phyloP scores from a whole-genome alignment of 2,797 vertebrate species.

The Arctocebus calabarensis region DNA sequence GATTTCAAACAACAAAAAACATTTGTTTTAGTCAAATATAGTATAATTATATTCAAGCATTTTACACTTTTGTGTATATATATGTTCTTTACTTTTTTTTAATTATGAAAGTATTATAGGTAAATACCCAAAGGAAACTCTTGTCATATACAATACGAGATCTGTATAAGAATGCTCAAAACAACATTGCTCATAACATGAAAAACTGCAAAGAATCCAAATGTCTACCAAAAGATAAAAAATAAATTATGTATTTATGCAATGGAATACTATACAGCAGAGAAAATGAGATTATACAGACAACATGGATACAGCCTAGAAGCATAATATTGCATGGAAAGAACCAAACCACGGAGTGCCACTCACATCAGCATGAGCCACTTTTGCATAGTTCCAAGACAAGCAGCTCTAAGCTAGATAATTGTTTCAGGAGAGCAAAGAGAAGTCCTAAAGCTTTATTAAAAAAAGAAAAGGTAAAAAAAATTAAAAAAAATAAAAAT shows the following conservation, averaged over 20 bases:
- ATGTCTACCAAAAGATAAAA: background rate
- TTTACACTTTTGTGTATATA: background rate
- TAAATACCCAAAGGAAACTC: background rate
- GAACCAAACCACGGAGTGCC: background rate
- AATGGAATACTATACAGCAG: background rate
- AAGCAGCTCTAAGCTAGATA: background rate
- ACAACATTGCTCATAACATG: background rate
- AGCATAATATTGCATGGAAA: background rate
- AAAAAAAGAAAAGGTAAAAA: no score
- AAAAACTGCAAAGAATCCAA: background rate
- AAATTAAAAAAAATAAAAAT: no score
- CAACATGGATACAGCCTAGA: background rate
- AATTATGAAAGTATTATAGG: background rate
- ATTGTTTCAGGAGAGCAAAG: background rate
- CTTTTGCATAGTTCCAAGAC: background rate
- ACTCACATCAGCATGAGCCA: background rate
- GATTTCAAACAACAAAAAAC: conserved; percentile 19
- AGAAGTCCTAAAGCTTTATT: no score
- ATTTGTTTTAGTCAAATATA: conserved; percentile 27
- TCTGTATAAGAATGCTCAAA: background rate
- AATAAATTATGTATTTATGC: background rate
- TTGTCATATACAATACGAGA: background rate
- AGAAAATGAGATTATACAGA: background rate
- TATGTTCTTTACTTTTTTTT: background rate
- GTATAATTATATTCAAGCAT: background rate